Evolutionary conservation across 2,888 invertebrate species (phyloP).

Genomic region (Chalcis sispes): DNA sequence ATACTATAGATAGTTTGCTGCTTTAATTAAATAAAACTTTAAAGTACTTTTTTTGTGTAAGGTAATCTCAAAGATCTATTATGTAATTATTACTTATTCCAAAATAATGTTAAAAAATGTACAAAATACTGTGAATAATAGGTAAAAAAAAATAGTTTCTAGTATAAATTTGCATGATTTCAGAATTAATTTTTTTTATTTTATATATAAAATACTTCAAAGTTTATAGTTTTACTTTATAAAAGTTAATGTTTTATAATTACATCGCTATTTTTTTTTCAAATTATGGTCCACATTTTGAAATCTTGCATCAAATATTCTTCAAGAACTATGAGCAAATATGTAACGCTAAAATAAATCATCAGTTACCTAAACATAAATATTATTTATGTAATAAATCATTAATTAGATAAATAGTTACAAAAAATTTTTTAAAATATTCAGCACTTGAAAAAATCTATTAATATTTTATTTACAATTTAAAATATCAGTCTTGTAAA

Average conservation of each 20-base stretch:
- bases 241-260: constrained; percentile 31
- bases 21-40: constrained; percentile 44
- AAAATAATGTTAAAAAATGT: constrained; percentile 56
- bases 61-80: constrained; percentile 40
- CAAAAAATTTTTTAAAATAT: constrained; percentile 12
- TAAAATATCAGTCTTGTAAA: constrained; percentile 46
- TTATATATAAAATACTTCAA: constrained; percentile 5
- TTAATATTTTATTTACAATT: constrained; percentile 56
- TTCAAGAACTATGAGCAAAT: constrained; percentile 34
- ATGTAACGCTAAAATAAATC: constrained; percentile 49
- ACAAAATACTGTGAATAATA: constrained; percentile 58
- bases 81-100: constrained; percentile 53
- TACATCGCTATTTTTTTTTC: constrained; percentile 49
- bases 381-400: constrained; percentile 44
- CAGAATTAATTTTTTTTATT: constrained; percentile 42
- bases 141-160: constrained; percentile 51
- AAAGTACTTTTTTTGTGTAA: constrained; percentile 39
- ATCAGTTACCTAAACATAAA: constrained; percentile 53
- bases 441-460: constrained; percentile 38
- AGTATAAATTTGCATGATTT: constrained; percentile 51
- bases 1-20: constrained; percentile 23
- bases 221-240: constrained; percentile 28
- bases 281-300: constrained; percentile 42
- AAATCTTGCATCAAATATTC: constrained; percentile 49
- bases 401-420: constrained; percentile 19